A percentile compares a stretch with the other conserved stretches of the same genome.
Conservation (phyloP, 1,140 invertebrate species). For the Neoseiulus cucumeris region DNA sequence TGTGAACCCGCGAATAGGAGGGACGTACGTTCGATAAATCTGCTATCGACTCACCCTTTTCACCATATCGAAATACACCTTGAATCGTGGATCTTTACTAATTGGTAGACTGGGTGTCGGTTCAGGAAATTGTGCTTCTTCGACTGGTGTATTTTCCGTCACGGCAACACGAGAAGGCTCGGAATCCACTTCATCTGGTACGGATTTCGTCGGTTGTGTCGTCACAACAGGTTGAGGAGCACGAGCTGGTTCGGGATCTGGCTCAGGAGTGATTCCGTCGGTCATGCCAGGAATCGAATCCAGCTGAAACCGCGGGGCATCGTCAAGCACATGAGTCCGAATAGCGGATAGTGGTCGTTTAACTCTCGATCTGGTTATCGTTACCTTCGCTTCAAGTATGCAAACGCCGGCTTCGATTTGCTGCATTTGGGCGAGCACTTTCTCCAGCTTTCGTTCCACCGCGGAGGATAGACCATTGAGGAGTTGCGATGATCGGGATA, state of each 20-base stretch:
- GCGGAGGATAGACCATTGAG: not conserved
- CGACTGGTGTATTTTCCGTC: not conserved
- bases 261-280: not conserved
- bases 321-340: too few species aligned
- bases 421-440: not conserved
- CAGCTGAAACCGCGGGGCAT: not conserved
- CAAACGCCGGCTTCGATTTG: not conserved
- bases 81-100: not conserved
- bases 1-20: too few species aligned
- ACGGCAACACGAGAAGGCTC: not conserved
- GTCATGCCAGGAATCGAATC: not conserved
- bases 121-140: not conserved
- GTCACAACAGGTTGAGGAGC: not conserved
- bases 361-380: too few species aligned
- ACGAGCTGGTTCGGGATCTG: not conserved
- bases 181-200: not conserved
- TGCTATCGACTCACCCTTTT: too few species aligned
- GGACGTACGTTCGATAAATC: too few species aligned
- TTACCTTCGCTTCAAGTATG: slow-evolving; percentile 3
- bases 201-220: not conserved
- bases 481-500: not conserved
- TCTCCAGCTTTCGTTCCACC: not conserved
- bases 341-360: too few species aligned
- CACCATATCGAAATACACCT: not conserved
- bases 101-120: not conserved